Percentiles rank a stretch among this genome's conserved stretches.
These are phyloP conservation scores for cattle (Bos taurus) DNA, from an alignment of 2,113 vertebrate species.

Conservation along the genomic window ARS-UCD2.0 NC_037329.1:39685001-39685500, in stretches of 20 bases:
- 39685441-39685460: slow-evolving; percentile 91
- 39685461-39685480: slow-evolving; percentile 96
- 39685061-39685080: slow-evolving; percentile 28
- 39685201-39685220: slow-evolving; percentile 55
- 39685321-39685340: slow-evolving; percentile 16
- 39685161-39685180: slow-evolving; percentile 56
- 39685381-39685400: slow-evolving; percentile 85
- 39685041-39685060: slow-evolving; percentile 33
- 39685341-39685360: not conserved
- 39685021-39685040: slow-evolving; percentile 24
- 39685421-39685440: slow-evolving; percentile 83
- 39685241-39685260: slow-evolving; percentile 61
- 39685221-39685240: slow-evolving; percentile 55
- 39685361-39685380: slow-evolving; percentile 85
- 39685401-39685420: slow-evolving; percentile 79
- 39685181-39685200: slow-evolving; percentile 53
- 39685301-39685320: slow-evolving; percentile 45
- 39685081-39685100: slow-evolving; percentile 38
- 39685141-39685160: slow-evolving; percentile 29
- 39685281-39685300: slow-evolving; percentile 46
- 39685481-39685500: slow-evolving; percentile 95
- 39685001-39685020: slow-evolving; percentile 59
- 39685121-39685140: not conserved
- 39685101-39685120: not conserved
- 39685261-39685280: slow-evolving; percentile 38